Evolutionary conservation across 2,113 vertebrate genomes (phyloP).

Genomic region (Nymphicus hollandicus): DNA sequence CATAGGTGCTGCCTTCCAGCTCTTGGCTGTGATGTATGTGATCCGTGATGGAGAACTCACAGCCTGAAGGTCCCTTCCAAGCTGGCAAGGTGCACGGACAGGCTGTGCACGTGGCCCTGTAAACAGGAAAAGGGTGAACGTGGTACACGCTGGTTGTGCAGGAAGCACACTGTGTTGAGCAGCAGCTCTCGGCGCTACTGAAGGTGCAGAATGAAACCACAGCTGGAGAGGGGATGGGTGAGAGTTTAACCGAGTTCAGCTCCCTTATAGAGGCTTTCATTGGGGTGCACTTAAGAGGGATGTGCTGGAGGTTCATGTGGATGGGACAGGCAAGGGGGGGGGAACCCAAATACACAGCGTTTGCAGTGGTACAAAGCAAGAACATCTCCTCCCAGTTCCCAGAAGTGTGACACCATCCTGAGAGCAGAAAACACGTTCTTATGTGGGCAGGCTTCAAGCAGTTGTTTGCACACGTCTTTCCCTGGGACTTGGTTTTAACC

Average conservation of each 20-base stretch:
- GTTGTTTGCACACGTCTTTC: slow-evolving; percentile 41
- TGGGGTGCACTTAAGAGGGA: not conserved
- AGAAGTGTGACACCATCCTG: slow-evolving; percentile 58
- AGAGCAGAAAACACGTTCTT: slow-evolving; percentile 55
- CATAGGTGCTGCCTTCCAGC: not conserved
- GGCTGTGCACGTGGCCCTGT: not conserved
- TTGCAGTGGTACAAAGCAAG: not conserved
- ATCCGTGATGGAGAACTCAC: not conserved
- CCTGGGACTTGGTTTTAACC: not conserved
- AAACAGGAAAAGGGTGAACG: slow-evolving; percentile 1
- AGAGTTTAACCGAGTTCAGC: not conserved
- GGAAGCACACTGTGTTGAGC: not conserved
- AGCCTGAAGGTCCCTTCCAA: not conserved
- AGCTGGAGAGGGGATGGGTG: not conserved
- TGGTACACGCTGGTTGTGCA: not conserved
- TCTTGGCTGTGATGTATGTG: not conserved
- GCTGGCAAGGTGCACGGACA: not conserved
- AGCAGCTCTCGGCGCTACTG: not conserved
- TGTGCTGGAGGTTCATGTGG: not conserved
- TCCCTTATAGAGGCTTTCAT: not conserved
- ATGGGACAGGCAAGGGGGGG: not conserved
- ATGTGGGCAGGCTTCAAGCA: slow-evolving; percentile 30
- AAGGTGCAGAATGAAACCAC: not conserved
- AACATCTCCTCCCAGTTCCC: slow-evolving; percentile 63
- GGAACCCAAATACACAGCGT: not conserved